phyloP scores from a whole-genome alignment of 2,888 invertebrate species.

The Agelastica alni region DNA sequence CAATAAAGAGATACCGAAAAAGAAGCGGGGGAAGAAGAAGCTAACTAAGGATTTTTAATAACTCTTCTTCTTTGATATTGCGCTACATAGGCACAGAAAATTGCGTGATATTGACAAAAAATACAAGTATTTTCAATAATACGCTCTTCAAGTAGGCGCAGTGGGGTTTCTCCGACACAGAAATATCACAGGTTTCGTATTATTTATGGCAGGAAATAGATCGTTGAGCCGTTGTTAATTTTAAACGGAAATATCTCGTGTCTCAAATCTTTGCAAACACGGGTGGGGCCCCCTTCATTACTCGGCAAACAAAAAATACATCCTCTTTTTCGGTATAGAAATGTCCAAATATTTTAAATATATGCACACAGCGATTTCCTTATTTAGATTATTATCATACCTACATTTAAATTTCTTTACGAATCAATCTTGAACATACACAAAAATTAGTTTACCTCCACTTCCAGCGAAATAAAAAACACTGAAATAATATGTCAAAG shows the following conservation, averaged over 20 bases:
- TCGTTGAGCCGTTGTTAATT: slow-evolving; percentile 12
- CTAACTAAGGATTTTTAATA: slow-evolving; percentile 33
- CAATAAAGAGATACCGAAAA: too few relatives aligned
- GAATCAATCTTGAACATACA: not conserved
- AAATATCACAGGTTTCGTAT: slow-evolving; percentile 6
- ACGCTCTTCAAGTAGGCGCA: not conserved
- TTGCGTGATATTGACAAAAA: slow-evolving; percentile 21
- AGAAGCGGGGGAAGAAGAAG: too few relatives aligned
- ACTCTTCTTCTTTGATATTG: slow-evolving; percentile 31
- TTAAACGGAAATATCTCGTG: slow-evolving; percentile 15
- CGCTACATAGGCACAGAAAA: slow-evolving; percentile 14
- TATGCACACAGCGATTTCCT: too few relatives aligned
- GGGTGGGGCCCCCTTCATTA: not conserved
- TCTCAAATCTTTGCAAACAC: slow-evolving; percentile 1
- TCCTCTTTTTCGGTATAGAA: too few relatives aligned
- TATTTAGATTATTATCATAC: too few relatives aligned
- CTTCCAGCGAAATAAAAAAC: too few relatives aligned
- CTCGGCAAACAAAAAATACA: too few relatives aligned
- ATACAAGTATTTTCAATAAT: slow-evolving; percentile 14
- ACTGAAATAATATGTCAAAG: too few relatives aligned
- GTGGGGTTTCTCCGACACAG: not conserved
- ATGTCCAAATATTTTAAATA: too few relatives aligned
- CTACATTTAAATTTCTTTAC: too few relatives aligned
- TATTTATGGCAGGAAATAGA: slow-evolving; percentile 14
- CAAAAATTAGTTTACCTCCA: not conserved